Evolutionary conservation across 2,797 vertebrate species (phyloP), one percentile per base, ranked within the genome.

Genomic region (Menidia menidia): DNA sequence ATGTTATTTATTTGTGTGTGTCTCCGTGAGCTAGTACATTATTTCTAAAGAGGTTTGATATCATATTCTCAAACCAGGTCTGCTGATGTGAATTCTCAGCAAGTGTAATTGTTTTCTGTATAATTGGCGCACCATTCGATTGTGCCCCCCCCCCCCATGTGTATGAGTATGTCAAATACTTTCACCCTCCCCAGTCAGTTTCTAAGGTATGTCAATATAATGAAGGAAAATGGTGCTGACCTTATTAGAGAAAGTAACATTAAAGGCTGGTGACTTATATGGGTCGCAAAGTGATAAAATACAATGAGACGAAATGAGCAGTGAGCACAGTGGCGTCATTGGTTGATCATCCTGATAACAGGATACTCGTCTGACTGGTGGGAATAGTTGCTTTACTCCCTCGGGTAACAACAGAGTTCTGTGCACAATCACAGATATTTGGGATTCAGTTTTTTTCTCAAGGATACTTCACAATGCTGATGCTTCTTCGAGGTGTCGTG

Each of bases 401-500:
- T 4, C 18, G 19, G 12, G 42, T 62, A 56, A 58, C 14, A 41
- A 30, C 42, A 53, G 31, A 80, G 32, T 62, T 68, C 65, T 62
- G 30, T 42, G 44, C 31, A 41, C 43, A 43, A 43, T 73, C 18
- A 52, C 57, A 32, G 41, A 52, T 64, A 53, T 61, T 53, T 14
- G 13, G 58, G 25, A 68, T 57, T 67, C 45, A 42, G 19, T 30
- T 1, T 73, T 60, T 61, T 42, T 52, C 43, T 77, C 53, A 73
- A 75, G 65, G 68, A 64, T 70, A 61, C 51, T 68, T 75, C 25
- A 52, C 39, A 52, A 51, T 32, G 60, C 31, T 16, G 68, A 57
- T 47, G 50, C 43, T 73, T 65, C 15, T 55, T 74, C 47, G 56
- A 77, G 63, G 71, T 65, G 19, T 41, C 8, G 41, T 4, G 30